A percentile compares a stretch with the other conserved stretches of the same genome.
phyloP scores from a whole-genome alignment of 2,888 invertebrate genomes.

The Rhagonycha lutea region DNA sequence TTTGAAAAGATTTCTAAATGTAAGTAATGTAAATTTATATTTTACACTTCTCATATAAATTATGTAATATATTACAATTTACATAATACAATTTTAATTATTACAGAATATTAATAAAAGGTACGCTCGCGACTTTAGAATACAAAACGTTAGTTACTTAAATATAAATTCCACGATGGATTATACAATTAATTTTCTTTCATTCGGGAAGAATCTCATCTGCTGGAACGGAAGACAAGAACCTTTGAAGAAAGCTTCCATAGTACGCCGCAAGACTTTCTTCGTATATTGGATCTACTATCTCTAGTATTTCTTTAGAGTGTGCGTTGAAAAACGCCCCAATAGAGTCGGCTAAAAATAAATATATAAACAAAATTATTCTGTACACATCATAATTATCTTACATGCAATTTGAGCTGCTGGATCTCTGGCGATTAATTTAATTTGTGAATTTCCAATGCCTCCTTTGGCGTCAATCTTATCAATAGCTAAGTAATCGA shows the following conservation, averaged over 20 bases:
- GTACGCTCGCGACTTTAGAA: no score
- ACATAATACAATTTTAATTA: not conserved
- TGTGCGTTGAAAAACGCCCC: not conserved
- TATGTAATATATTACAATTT: not conserved
- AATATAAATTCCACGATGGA: not conserved
- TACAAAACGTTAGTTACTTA: not conserved
- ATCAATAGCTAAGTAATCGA: conserved; percentile 65
- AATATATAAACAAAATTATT: not conserved
- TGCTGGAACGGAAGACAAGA: not conserved
- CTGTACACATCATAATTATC: not conserved
- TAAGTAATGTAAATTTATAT: no score
- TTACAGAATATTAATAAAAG: no score
- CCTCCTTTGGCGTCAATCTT: conserved; percentile 64
- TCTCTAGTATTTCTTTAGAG: not conserved
- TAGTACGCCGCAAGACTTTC: not conserved
- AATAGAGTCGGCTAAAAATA: conserved; percentile 2
- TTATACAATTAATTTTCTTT: no score
- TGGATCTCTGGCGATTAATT: conserved; percentile 59
- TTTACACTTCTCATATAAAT: not conserved
- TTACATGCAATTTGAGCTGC: conserved; percentile 62
- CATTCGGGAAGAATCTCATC: not conserved
- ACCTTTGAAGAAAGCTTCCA: not conserved
- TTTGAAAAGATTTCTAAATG: no score
- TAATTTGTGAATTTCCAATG: conserved; percentile 64
- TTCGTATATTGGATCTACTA: not conserved